Base-by-base conservation (phyloP, 2,888 invertebrate genomes). In the Mesorhabditis belari region DNA sequence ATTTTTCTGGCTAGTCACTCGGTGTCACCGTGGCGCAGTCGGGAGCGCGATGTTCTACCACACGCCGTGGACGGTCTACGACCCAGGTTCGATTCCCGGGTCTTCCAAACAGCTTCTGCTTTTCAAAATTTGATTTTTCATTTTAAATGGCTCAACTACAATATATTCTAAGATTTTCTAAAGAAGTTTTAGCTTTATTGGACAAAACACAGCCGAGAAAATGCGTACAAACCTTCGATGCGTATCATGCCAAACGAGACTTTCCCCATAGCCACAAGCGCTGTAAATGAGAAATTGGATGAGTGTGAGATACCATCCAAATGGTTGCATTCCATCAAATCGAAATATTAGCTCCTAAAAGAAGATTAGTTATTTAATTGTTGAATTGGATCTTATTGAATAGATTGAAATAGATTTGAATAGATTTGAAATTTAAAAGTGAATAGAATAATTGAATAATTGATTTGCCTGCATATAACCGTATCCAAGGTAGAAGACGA, bases 271-370 rank as follows among this genome's bases (percentile, higher is more conserved):
- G 61, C 91, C 91, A 81, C 94, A 90, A 26, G 87, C 67, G 63
- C 88, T 87, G 79, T 94, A 95, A 77, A 88, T 90, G 21, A 87
- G 86, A 85, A 95, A 95, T 83, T 95, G 94, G 19, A 93, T 85
- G 61, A 94, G 84, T 1, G 95, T 95, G 66, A 95, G 85, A 81
- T 90, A 93, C 88, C 93, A 89, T 53, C 93, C 93, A 79, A 88
- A 90, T 0, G 90, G 88, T 77, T 89, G 88, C 74, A 93, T 90
- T 51, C 91, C 92, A 24, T 90, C 88, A n/a, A 89, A 85, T 0
- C 90, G 88, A 82, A 94, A 95, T 80, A 95, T 90, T 52, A 92
- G 83, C 83, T 95, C 95, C 86, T 87, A 67, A 53, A 69, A 64
- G n/a, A n/a, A n/a, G n/a, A n/a, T n/a, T n/a, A n/a, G 12, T 21